Evolutionary conservation across 2,113 vertebrate species (phyloP).

Genomic region (Syngnathus floridae): DNA sequence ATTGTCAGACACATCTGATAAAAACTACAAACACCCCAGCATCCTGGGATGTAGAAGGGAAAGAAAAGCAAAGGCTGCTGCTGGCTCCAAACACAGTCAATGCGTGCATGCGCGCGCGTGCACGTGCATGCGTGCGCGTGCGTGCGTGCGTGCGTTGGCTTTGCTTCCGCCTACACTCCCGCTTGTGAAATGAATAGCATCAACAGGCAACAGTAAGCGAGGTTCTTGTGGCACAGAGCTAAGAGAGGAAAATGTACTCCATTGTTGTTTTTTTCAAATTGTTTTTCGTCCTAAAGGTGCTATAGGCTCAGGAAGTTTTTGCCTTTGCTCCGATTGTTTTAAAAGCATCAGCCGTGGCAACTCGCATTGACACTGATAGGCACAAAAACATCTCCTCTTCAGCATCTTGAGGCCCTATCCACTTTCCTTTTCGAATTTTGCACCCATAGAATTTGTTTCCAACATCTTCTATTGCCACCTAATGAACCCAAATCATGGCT

Average conservation of each 20-base stretch:
- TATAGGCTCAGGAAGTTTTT: background rate
- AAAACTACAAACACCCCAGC: conserved; percentile 5
- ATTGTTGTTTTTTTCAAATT: no score
- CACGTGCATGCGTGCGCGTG: background rate
- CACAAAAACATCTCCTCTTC: conserved; percentile 21
- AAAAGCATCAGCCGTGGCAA: background rate
- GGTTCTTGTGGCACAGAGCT: conserved; percentile 10
- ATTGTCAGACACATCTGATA: conserved; percentile 16
- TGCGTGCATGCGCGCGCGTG: no score
- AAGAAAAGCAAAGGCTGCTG: conserved; percentile 8
- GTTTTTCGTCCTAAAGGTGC: conserved; percentile 15
- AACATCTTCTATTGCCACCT: no score
- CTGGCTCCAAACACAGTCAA: conserved; percentile 16
- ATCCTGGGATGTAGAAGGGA: background rate
- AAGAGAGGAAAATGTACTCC: background rate
- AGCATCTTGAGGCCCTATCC: conserved; percentile 21
- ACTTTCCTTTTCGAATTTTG: conserved; percentile 33
- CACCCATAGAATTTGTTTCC: conserved; percentile 10
- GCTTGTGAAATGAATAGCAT: conserved; percentile 42
- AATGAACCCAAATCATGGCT: no score
- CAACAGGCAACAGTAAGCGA: conserved; percentile 18
- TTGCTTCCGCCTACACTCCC: conserved; percentile 42
- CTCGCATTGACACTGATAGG: background rate
- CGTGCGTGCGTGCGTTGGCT: no score
- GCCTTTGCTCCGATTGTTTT: background rate